A percentile compares a stretch with the other conserved stretches of the same genome.
These are phyloP conservation scores for Bactericera cockerelli DNA, from an alignment of 1,140 invertebrate genomes.

Conservation along the genomic window DNA sequence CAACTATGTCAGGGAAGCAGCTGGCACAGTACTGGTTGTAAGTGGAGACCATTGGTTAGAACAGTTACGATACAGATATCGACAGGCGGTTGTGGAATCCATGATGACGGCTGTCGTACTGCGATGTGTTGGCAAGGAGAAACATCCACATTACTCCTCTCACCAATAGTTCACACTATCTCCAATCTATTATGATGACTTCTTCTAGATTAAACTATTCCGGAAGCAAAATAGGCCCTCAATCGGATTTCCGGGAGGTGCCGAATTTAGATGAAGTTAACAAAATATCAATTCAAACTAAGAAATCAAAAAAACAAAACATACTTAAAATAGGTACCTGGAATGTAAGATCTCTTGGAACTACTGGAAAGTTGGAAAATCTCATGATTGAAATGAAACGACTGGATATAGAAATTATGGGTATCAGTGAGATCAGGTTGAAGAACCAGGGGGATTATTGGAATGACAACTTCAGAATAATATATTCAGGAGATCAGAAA, in stretches of 20 bases:
- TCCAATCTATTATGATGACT: constrained; percentile 1
- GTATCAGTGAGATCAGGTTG: constrained; percentile 20
- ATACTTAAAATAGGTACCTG: constrained; percentile 17
- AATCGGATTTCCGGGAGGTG: constrained; percentile 12
- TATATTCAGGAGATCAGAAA: constrained; percentile 1
- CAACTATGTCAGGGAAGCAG: not conserved
- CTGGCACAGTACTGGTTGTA: constrained; percentile 1
- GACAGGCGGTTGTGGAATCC: constrained; percentile 3
- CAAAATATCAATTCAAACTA: not conserved
- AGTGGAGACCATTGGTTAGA: not conserved
- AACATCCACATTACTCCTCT: not conserved
- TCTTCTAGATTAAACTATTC: constrained; percentile 7
- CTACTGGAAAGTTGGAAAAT: constrained; percentile 19
- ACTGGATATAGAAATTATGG: constrained; percentile 18
- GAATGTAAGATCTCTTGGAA: constrained; percentile 20
- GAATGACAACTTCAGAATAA: constrained; percentile 6
- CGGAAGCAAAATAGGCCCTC: constrained; percentile 6
- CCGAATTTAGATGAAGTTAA: not conserved
- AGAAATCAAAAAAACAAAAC: constrained; percentile 13
- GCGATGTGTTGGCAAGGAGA: constrained; percentile 7
- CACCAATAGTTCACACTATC: not conserved
- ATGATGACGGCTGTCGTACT: constrained; percentile 6
- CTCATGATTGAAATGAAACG: constrained; percentile 17
- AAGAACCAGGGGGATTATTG: constrained; percentile 14
- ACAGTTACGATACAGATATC: not conserved